Evolutionary conservation across 2,888 invertebrate genomes (phyloP).

Genomic region (Corbicula japonica): DNA sequence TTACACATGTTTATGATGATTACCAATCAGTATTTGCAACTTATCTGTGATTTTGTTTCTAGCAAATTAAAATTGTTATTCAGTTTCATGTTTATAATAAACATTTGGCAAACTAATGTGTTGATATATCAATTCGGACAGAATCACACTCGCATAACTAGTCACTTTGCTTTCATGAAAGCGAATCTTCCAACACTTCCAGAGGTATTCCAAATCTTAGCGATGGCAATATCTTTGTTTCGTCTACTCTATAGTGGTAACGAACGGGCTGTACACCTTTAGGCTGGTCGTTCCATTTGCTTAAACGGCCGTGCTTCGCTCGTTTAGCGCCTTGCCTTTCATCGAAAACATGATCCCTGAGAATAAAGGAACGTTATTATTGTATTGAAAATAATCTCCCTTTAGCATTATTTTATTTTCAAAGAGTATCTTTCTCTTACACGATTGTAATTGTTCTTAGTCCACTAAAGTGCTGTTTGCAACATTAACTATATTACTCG

Average conservation of each 20-base stretch:
- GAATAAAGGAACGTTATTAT: neutral
- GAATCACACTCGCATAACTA: neutral
- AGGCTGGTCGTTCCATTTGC: neutral
- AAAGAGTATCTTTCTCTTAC: neutral
- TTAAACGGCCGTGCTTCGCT: neutral
- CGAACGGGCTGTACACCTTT: slow-evolving; percentile 11
- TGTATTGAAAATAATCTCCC: neutral
- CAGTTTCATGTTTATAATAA: neutral
- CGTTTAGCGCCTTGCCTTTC: neutral
- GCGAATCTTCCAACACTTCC: slow-evolving; percentile 1
- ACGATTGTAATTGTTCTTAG: neutral
- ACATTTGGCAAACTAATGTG: neutral
- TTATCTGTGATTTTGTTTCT: slow-evolving; percentile 1
- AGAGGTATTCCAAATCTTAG: slow-evolving; percentile 1
- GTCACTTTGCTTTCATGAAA: slow-evolving; percentile 1
- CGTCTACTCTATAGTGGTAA: no score
- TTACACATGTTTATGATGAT: neutral
- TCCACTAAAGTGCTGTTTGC: neutral
- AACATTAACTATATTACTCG: neutral
- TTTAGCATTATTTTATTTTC: neutral
- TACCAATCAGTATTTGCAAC: neutral
- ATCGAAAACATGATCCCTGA: slow-evolving; percentile 6
- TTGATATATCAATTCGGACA: slow-evolving; percentile 1
- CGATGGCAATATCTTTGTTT: no score
- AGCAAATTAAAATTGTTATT: slow-evolving; percentile 1